phyloP scores from a whole-genome alignment of 2,113 vertebrate species.

The Thunnus maccoyii region DNA sequence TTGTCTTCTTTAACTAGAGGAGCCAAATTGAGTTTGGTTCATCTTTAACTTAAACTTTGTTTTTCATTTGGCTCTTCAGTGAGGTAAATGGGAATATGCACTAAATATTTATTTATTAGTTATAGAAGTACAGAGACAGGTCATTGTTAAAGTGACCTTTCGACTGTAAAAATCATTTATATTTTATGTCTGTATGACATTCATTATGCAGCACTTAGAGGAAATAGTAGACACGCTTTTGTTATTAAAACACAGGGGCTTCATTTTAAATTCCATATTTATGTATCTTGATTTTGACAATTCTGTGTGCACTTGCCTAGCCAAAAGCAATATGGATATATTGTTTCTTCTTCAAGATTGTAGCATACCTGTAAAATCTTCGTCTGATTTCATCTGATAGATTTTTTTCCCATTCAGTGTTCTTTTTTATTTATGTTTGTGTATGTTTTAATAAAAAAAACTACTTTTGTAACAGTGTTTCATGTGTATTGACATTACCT shows the following conservation, averaged over 20 bases:
- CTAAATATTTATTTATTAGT: slow-evolving; percentile 90
- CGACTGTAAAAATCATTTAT: slow-evolving; percentile 76
- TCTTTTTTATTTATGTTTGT: slow-evolving; percentile 85
- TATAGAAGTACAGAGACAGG: slow-evolving; percentile 74
- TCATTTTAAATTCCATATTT: slow-evolving; percentile 82
- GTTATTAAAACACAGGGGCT: slow-evolving; percentile 81
- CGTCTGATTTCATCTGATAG: slow-evolving; percentile 59
- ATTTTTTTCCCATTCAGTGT: slow-evolving; percentile 75
- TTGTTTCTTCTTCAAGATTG: slow-evolving; percentile 75
- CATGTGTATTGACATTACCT: slow-evolving; percentile 26
- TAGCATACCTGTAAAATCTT: slow-evolving; percentile 77
- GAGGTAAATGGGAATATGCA: slow-evolving; percentile 86
- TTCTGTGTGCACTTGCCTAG: slow-evolving; percentile 84
- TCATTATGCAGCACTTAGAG: slow-evolving; percentile 78
- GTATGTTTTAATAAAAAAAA: slow-evolving; percentile 83
- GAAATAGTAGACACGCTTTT: slow-evolving; percentile 80
- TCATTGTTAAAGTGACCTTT: slow-evolving; percentile 81
- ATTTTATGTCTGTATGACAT: slow-evolving; percentile 78
- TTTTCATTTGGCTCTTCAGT: slow-evolving; percentile 79
- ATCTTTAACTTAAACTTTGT: slow-evolving; percentile 84
- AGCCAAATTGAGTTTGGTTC: slow-evolving; percentile 84
- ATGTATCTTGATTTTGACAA: slow-evolving; percentile 83
- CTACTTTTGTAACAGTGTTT: slow-evolving; percentile 82
- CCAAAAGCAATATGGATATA: slow-evolving; percentile 81
- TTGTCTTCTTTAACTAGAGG: slow-evolving; percentile 75